A percentile compares a stretch with the other conserved stretches of the same genome.
These are phyloP conservation scores for Campylomormyrus tamandua DNA, from an alignment of 2,113 vertebrate genomes.

Conservation along the genomic window DNA sequence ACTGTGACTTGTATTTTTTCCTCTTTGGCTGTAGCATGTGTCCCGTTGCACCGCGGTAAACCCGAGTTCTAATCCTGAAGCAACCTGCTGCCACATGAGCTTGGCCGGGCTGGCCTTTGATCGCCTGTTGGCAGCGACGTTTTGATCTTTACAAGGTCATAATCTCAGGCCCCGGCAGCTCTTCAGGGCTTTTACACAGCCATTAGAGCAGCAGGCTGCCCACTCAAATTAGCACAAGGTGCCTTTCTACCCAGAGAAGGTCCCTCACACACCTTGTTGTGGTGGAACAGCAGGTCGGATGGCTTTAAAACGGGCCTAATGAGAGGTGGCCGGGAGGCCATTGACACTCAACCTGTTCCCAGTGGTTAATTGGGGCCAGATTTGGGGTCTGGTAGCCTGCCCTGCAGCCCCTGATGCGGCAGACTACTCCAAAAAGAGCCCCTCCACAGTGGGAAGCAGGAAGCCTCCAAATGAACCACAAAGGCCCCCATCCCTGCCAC, in stretches of 20 bases:
- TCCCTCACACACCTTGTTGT: constrained; percentile 60
- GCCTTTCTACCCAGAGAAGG: constrained; percentile 45
- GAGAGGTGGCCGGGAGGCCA: constrained; percentile 51
- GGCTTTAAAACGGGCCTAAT: constrained; percentile 60
- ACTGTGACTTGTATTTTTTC: neutral
- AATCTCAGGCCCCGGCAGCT: constrained; percentile 51
- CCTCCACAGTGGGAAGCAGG: neutral
- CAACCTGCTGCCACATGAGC: constrained; percentile 57
- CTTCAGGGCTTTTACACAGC: constrained; percentile 42
- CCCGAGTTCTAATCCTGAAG: constrained; percentile 39
- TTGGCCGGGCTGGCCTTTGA: constrained; percentile 63
- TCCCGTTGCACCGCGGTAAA: neutral
- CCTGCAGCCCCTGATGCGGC: neutral
- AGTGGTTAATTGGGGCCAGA: constrained; percentile 51
- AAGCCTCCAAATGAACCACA: neutral
- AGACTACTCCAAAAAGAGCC: neutral
- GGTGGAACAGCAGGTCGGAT: constrained; percentile 50
- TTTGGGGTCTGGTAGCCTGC: constrained; percentile 26
- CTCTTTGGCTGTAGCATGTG: neutral
- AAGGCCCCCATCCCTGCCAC: neutral
- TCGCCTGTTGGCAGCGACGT: constrained; percentile 51
- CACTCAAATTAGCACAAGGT: constrained; percentile 55
- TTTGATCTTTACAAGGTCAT: constrained; percentile 73
- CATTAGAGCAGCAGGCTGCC: constrained; percentile 51
- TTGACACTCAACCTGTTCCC: constrained; percentile 47